phyloP scores from a whole-genome alignment of 2,888 invertebrate genomes.

The Erannis defoliaria region DNA sequence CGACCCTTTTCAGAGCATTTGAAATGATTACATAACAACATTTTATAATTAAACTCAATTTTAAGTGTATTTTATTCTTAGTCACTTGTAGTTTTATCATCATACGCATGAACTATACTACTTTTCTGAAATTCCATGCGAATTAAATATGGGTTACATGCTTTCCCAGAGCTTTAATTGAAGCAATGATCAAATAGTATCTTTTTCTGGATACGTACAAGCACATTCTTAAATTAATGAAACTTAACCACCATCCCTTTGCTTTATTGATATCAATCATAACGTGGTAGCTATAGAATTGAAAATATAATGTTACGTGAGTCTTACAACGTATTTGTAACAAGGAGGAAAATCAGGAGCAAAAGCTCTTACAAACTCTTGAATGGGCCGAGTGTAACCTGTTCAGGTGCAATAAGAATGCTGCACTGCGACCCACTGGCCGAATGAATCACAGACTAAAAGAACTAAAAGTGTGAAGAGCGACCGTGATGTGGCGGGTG shows the following conservation, averaged over 20 bases:
- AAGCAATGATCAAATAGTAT: conserved; percentile 52
- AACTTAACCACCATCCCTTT: neutral
- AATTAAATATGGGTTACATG: conserved; percentile 13
- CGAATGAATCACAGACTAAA: conserved; percentile 65
- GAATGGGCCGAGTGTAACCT: conserved; percentile 53
- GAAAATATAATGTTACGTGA: neutral
- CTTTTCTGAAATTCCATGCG: neutral
- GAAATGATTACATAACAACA: too few relatives aligned
- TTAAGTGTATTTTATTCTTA: too few relatives aligned
- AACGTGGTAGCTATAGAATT: neutral
- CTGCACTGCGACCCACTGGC: conserved; percentile 68
- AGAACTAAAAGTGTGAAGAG: neutral
- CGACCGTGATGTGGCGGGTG: neutral
- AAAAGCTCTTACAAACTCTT: conserved; percentile 35
- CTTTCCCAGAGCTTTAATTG: conserved; percentile 64
- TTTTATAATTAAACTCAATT: too few relatives aligned
- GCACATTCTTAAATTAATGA: conserved; percentile 14
- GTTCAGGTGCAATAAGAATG: conserved; percentile 60
- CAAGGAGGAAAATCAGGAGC: conserved; percentile 46
- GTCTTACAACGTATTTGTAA: conserved; percentile 6
- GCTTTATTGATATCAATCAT: conserved; percentile 23
- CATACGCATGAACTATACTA: too few relatives aligned
- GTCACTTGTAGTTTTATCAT: too few relatives aligned
- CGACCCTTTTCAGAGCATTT: too few relatives aligned
- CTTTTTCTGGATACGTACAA: conserved; percentile 63